A percentile compares a stretch with the other conserved stretches of the same genome.
phyloP scores from a whole-genome alignment of 1,140 invertebrate genomes.

The Drosophila suzukii region DNA sequence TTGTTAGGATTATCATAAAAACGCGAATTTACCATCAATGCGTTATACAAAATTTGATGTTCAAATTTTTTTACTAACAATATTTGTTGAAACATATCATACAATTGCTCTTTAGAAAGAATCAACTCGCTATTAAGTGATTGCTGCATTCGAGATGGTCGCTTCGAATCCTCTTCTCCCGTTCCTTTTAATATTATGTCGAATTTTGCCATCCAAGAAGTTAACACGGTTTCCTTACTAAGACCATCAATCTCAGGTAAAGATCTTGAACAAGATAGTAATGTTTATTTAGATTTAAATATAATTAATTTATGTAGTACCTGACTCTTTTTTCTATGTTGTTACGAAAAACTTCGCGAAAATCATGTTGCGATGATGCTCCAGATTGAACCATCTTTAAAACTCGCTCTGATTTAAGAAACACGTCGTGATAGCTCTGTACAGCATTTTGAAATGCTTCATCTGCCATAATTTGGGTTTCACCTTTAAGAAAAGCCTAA shows the following conservation, averaged over 20 bases:
- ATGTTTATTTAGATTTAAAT: neutral
- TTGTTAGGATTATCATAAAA: neutral
- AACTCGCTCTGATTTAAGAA: conserved; percentile 98
- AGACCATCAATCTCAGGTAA: conserved; percentile 99
- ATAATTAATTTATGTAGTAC: conserved; percentile 81
- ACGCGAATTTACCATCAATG: conserved; percentile 92
- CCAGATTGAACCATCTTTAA: conserved; percentile 98
- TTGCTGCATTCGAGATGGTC: conserved; percentile 94
- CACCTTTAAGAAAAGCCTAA: conserved; percentile 95
- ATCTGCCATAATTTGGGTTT: conserved; percentile 99
- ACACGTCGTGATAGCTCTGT: conserved; percentile 98
- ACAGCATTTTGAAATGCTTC: conserved; percentile 99
- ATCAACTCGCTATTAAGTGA: conserved; percentile 96
- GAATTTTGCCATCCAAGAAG: conserved; percentile 99
- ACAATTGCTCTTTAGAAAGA: conserved; percentile 98
- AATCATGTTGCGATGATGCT: conserved; percentile 98
- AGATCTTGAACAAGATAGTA: conserved; percentile 87
- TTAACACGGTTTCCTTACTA: conserved; percentile 99
- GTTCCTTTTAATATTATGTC: conserved; percentile 98
- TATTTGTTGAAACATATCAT: conserved; percentile 99
- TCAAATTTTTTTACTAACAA: conserved; percentile 99
- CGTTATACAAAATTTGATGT: conserved; percentile 99
- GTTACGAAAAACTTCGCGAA: conserved; percentile 98
- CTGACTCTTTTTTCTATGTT: conserved; percentile 98
- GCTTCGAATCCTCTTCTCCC: conserved; percentile 93